These are phyloP conservation scores for Tautogolabrus adspersus DNA, from an alignment of 2,113 vertebrate species.

Conservation along the genomic window DNA sequence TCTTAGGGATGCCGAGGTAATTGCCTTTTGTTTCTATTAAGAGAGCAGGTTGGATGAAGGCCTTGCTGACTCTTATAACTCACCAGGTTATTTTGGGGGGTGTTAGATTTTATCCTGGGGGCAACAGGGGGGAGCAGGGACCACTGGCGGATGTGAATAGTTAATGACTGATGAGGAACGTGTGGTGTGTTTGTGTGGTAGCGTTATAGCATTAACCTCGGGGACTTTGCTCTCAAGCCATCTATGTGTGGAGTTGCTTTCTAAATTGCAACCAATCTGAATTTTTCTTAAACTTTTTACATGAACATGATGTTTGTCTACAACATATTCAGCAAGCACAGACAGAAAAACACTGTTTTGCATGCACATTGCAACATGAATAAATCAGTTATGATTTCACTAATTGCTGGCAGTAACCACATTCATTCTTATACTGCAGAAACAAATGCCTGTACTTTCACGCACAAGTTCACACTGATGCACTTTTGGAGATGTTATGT, in stretches of 20 bases:
- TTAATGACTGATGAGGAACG: constrained; percentile 73
- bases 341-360: not conserved
- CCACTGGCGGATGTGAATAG: constrained; percentile 74
- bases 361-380: not conserved
- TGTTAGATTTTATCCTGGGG: constrained; percentile 73
- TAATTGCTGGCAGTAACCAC: constrained; percentile 1
- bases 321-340: not conserved
- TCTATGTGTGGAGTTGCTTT: constrained; percentile 47
- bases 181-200: constrained; percentile 26
- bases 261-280: not conserved
- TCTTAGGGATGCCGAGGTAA: constrained; percentile 65
- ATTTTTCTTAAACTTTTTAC: not conserved
- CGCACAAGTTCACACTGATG: constrained; percentile 8
- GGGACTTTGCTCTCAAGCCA: constrained; percentile 42
- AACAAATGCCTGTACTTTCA: constrained; percentile 3
- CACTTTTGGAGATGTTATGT: constrained; percentile 58
- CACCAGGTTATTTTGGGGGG: constrained; percentile 75
- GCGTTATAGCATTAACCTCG: constrained; percentile 48
- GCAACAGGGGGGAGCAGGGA: constrained; percentile 33
- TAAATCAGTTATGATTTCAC: not conserved
- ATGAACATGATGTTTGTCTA: not conserved
- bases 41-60: constrained; percentile 63
- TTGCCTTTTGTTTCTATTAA: constrained; percentile 81
- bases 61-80: constrained; percentile 72
- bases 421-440: constrained; percentile 16